A percentile compares a stretch with the other conserved stretches of the same genome.
Evolutionary conservation across 2,113 vertebrate genomes (phyloP).

Genomic region (Pontoporia blainvillei): DNA sequence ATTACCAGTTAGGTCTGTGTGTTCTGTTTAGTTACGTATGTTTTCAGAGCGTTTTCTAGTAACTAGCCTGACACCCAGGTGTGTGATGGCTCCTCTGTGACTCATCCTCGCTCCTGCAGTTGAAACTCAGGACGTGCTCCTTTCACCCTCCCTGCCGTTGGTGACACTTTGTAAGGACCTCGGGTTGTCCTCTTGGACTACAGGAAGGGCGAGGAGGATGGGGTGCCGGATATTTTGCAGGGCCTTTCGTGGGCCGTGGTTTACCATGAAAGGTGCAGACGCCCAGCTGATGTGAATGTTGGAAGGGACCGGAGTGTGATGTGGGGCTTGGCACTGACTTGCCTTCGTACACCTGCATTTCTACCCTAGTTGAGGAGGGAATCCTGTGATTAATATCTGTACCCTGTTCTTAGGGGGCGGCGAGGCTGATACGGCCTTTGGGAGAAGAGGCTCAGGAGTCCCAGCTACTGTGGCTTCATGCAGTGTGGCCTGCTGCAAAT

Average conservation of each 20-base stretch:
- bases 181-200: not conserved
- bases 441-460: no score
- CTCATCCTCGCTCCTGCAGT: not conserved
- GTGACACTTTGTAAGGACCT: not conserved
- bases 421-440: rapidly evolving
- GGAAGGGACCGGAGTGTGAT: not conserved
- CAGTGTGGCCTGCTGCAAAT: rapidly evolving
- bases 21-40: not conserved
- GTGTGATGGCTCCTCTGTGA: not conserved
- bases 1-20: not conserved
- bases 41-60: not conserved
- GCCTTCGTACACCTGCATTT: not conserved
- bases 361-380: not conserved
- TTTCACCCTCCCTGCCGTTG: not conserved
- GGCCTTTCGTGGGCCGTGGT: not conserved
- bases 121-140: rapidly evolving
- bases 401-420: rapidly evolving
- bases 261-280: not conserved
- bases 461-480: rapidly evolving
- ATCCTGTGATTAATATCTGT: no score
- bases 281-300: not conserved
- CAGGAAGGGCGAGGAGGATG: not conserved
- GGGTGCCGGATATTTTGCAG: no score
- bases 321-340: no score
- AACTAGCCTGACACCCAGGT: not conserved